phyloP scores from a whole-genome alignment of 1,140 invertebrate genomes.

The Calephelis virginiensis region DNA sequence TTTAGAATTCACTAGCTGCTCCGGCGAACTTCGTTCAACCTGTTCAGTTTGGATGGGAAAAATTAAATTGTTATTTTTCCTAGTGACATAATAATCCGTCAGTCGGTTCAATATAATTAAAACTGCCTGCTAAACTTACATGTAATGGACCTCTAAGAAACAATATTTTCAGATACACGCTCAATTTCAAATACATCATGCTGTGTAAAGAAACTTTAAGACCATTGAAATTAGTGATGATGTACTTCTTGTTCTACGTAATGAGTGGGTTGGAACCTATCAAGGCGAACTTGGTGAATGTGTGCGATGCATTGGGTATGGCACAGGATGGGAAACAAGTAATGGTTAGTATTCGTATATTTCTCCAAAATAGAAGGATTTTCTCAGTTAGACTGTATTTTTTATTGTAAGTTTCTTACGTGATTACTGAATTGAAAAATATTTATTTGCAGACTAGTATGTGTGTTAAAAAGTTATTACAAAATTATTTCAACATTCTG shows the following conservation, averaged over 20 bases:
- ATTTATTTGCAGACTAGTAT: too few species aligned
- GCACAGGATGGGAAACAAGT: slow-evolving; percentile 64
- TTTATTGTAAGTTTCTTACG: not conserved
- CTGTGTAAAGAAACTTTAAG: slow-evolving; percentile 73
- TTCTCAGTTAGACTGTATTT: too few species aligned
- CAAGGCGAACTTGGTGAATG: slow-evolving; percentile 80
- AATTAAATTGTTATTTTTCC: too few species aligned
- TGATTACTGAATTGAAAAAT: too few species aligned
- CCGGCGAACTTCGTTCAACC: too few species aligned
- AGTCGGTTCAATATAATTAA: too few species aligned
- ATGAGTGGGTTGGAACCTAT: slow-evolving; percentile 77
- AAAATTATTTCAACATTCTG: too few species aligned
- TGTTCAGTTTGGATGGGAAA: too few species aligned
- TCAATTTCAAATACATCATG: slow-evolving; percentile 66
- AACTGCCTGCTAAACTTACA: too few species aligned
- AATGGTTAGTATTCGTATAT: slow-evolving; percentile 64
- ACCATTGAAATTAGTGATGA: slow-evolving; percentile 69
- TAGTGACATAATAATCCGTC: too few species aligned
- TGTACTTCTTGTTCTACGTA: slow-evolving; percentile 77
- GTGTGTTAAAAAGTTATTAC: too few species aligned
- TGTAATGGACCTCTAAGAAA: not conserved
- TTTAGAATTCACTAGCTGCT: too few species aligned
- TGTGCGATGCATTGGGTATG: slow-evolving; percentile 73
- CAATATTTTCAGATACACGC: slow-evolving; percentile 42
- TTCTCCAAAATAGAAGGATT: not conserved